Percentiles rank a stretch among this genome's conserved stretches.
Evolutionary conservation across 2,888 invertebrate genomes (phyloP).

Genomic region (Oscheius sp.): DNA sequence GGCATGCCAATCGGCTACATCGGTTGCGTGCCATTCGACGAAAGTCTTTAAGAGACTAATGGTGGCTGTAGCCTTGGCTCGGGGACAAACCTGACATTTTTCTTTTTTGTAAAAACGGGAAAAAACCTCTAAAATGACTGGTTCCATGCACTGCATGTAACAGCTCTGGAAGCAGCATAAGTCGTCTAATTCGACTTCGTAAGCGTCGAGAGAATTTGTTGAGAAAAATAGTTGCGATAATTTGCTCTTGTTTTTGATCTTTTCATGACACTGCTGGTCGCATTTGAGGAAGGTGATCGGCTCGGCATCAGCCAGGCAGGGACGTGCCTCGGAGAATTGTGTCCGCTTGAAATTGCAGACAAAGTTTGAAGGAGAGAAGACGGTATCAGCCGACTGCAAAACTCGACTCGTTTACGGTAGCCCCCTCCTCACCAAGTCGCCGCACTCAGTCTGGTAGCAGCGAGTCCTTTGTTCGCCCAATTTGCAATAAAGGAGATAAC

Average conservation of each 20-base stretch:
- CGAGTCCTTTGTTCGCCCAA: conserved; percentile 64
- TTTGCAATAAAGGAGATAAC: conserved; percentile 63
- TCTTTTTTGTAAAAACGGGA: background rate
- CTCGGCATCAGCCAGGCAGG: conserved; percentile 64
- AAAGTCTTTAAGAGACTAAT: conserved; percentile 56
- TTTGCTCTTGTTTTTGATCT: conserved; percentile 33
- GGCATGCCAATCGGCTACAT: conserved; percentile 64
- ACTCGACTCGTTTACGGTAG: background rate
- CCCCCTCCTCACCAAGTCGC: conserved; percentile 62
- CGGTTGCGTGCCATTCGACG: conserved; percentile 66
- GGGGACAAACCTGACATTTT: conserved; percentile 52
- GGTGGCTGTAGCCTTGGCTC: conserved; percentile 48
- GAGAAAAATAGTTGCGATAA: conserved; percentile 50
- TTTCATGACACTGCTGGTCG: conserved; percentile 64
- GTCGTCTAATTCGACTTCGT: conserved; percentile 60
- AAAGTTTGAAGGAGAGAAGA: conserved; percentile 68
- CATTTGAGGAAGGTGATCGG: conserved; percentile 68
- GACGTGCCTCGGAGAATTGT: conserved; percentile 33
- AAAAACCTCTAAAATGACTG: conserved; percentile 53
- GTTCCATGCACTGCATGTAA: conserved; percentile 58
- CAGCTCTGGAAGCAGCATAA: conserved; percentile 65
- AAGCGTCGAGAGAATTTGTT: conserved; percentile 52
- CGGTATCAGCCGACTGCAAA: conserved; percentile 63
- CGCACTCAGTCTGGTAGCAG: conserved; percentile 64
- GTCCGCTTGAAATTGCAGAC: conserved; percentile 63